Evolutionary conservation across 92 coral and sea anemone species (phyloP), one percentile per base, ranked within the genome.

Genomic region (Bergia sp.): DNA sequence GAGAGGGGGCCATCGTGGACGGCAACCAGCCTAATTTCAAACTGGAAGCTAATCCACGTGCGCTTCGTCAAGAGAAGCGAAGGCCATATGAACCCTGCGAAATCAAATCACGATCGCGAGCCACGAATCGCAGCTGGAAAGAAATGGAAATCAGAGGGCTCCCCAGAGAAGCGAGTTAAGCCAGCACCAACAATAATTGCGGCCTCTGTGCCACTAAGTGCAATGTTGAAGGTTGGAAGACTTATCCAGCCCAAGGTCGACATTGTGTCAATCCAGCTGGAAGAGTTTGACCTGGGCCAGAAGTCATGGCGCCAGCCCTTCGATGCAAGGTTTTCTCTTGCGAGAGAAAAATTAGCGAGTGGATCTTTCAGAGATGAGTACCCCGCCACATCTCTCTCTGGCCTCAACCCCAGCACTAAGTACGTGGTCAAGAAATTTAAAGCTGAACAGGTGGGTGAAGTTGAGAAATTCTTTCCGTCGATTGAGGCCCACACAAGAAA

Each of bases 311-410:
- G 71, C 13, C 89, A 61, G 9, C 92, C 92, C 0, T 88, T 92
- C 75, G 91, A 90, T 37, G 89, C 80, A 65, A 88, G 81, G 76
- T 23, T 90, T 73, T 87, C 95, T 65, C 57, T 92, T 38, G 77
- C 74, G 44, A 88, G 80, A 37, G 89, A 82, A 44, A 91, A 89
- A 47, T 93, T 93, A 44, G 91, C 95, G 23, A 85, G 89, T 44
- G 91, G 93, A 6, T 47, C 93, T 23, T 93, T 94, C 43, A 61
- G 93, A 43, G 93, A 94, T 67, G 94, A 93, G 7, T 92, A 44
- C 77, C 37, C 29, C 18, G 42, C 76, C n/a, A 72, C 76, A 7
- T 11, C 42, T 23, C 39, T 72, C 15, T 72, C 42, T 2, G 76
- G 76, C 76, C 76, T 72, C 15, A 36, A 20, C 16, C 74, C 88